phyloP scores from a whole-genome alignment of 2,888 invertebrate species.

The Vanessa cardui region DNA sequence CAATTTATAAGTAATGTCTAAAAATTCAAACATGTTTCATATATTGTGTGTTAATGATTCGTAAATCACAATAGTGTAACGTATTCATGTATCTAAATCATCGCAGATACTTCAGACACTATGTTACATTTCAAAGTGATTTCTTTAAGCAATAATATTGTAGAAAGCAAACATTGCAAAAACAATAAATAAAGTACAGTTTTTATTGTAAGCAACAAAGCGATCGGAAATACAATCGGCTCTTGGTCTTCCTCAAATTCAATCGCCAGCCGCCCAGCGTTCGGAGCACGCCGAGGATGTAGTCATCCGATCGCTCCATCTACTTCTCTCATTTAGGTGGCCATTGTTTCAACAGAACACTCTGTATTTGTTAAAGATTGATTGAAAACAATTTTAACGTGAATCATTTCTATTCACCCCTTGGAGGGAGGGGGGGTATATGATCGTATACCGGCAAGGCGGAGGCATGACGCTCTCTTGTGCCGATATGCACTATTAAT shows the following conservation, averaged over 20 bases:
- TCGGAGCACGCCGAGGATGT: slow-evolving; percentile 2
- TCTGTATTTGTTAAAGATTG: neutral
- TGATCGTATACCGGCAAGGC: no score
- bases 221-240: neutral
- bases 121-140: neutral
- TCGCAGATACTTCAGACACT: neutral
- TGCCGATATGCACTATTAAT: no score
- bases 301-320: slow-evolving; percentile 8
- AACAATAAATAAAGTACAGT: neutral
- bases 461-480: no score
- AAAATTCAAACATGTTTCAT: no score
- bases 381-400: neutral
- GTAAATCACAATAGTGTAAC: no score
- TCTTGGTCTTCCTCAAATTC: neutral
- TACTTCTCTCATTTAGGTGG: slow-evolving; percentile 4
- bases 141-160: neutral
- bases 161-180: neutral
- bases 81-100: no score
- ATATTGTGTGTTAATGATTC: no score
- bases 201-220: neutral
- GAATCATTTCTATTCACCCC: neutral
- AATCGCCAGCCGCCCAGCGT: neutral
- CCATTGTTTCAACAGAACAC: slow-evolving; percentile 3
- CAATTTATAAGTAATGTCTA: no score
- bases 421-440: no score